Base-by-base conservation (phyloP, 2,113 vertebrate genomes). In the Xenopus laevis region DNA sequence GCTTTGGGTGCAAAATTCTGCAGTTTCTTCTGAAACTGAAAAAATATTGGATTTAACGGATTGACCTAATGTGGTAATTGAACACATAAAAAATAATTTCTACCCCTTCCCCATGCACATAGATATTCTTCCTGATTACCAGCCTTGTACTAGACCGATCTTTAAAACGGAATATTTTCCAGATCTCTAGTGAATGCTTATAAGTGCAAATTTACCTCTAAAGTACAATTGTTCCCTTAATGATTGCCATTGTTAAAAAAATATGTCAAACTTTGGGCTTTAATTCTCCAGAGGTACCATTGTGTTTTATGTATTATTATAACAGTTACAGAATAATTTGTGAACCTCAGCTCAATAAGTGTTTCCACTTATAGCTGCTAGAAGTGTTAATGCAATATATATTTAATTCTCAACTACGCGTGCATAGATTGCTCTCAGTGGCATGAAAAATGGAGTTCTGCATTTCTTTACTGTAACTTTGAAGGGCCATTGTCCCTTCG, bases 191-290 rank as follows among this genome's bases (percentile, higher is more conserved):
- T 44, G 58, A 53, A 76, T 44, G 40, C 66, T 76, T 68, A 50
- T 62, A 55, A 75, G 55, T 75, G 73, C 65, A 68, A 62, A 75
- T 76, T 62, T 68, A 62, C 45, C 13, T 44, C 58, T 76, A 58
- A 62, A 76, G 73, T 69, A 61, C 72, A 53, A 74, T 58, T 62
- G 65, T 76, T 74, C 53, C 57, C 57, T 68, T 75, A 68, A 68
- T 68, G 58, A 75, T 55, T 75, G 58, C 58, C 27, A 75, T 68
- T 75, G 73, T 75, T 27, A 68, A 68, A 68, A 72, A 75, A 68
- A 50, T 50, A 50, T 50, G 27, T 44, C 44, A 57, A 59, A 46
- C 50, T 58, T n/a, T 69, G 65, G 61, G 17, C 73, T 75, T 75
- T 68, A 50, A 40, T 75, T 30, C 27, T 53, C 68, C 73, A 55